Conservation (phyloP, 30 jellyfish, hydroid and myxozoan species). For the Turritopsis rubra region DNA sequence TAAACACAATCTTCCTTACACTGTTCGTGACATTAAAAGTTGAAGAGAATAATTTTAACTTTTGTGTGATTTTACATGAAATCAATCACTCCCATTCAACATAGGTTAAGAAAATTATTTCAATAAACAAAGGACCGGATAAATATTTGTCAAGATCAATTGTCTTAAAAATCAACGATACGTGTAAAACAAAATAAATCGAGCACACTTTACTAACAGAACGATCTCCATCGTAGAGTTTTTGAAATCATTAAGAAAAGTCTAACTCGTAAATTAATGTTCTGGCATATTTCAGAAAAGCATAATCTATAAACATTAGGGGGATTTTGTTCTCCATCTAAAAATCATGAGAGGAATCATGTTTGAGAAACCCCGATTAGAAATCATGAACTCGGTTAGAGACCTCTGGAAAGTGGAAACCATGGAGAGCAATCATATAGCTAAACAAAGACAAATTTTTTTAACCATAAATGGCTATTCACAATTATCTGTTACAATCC, state of each 20-base stretch:
- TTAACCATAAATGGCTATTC: neutral
- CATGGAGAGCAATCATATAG: neutral
- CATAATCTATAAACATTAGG: no score
- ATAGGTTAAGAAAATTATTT: neutral
- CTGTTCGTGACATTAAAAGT: neutral
- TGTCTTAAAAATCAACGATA: neutral
- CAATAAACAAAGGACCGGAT: neutral
- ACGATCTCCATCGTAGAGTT: neutral
- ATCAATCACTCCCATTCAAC: constrained; percentile 14
- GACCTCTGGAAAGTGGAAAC: neutral
- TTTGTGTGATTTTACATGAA: neutral
- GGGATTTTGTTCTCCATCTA: neutral
- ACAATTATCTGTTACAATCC: neutral
- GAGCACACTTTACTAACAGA: constrained; percentile 2
- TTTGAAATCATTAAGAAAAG: neutral
- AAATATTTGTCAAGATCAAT: neutral
- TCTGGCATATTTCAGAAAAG: neutral
- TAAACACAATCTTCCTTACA: neutral
- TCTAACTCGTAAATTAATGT: neutral
- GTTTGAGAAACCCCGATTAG: neutral
- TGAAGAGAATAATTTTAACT: neutral
- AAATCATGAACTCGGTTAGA: neutral
- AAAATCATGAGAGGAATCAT: neutral
- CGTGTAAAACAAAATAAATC: constrained; percentile 3
- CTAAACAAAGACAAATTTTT: neutral